Conservation (phyloP, 1,140 invertebrate species). For the Drosophila arizonae region DNA sequence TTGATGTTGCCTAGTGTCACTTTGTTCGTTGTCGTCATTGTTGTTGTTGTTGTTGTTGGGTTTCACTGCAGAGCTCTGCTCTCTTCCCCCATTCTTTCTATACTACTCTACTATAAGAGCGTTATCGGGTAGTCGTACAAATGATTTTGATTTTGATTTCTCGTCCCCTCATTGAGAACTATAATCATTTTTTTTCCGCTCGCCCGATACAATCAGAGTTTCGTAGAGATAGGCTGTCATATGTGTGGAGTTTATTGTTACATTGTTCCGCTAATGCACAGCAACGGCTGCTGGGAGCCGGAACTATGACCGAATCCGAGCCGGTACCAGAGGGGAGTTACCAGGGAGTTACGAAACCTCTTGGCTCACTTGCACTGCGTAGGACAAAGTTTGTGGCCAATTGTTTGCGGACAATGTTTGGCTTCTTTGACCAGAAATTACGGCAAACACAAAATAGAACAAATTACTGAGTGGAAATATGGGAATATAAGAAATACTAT, state of each 20-base stretch:
- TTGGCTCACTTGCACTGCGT: no score
- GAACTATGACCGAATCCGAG: background rate
- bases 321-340: background rate
- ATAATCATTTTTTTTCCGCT: conserved; percentile 13
- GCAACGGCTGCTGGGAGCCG: conserved; percentile 27
- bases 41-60: conserved; percentile 58
- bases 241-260: conserved; percentile 43
- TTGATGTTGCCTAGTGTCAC: conserved; percentile 57
- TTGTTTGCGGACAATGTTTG: conserved; percentile 40
- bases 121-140: conserved; percentile 50
- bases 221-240: conserved; percentile 12
- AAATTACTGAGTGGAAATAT: background rate
- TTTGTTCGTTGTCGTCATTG: conserved; percentile 31
- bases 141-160: conserved; percentile 57
- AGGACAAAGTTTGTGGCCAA: conserved; percentile 16
- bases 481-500: background rate
- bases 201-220: conserved; percentile 30
- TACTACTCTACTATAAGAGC: no score
- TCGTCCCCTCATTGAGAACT: conserved; percentile 14
- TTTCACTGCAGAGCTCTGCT: conserved; percentile 36
- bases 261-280: conserved; percentile 44
- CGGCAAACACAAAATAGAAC: background rate
- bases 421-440: conserved; percentile 38
- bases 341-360: background rate
- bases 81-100: background rate